Base-by-base conservation (phyloP, 2,888 invertebrate genomes). In the Drosophila buzzatii region DNA sequence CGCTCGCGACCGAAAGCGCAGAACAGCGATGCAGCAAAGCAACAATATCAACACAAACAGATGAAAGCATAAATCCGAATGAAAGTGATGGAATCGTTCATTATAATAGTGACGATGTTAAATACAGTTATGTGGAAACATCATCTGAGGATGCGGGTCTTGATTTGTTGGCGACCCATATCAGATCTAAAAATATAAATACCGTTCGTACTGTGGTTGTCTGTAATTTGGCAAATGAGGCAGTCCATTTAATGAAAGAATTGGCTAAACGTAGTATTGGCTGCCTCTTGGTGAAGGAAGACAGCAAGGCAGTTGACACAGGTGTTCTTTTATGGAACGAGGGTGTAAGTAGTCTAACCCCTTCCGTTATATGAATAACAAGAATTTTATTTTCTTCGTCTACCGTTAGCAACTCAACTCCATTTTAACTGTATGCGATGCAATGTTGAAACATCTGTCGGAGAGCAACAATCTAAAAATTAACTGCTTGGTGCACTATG, bases 141-240 rank as follows among this genome's bases (percentile, higher is more conserved):
- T 6, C 16, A 9, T 51, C 76, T 10, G 12, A 0, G 1, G 20
- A 20, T 6, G 20, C 10, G 1, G 47, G 42, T 6, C 35, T 44
- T 5, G 47, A 76, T 39, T 47, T 44, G 3, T 1, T 76, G 5
- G 59, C 64, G 3, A 7, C 44, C 9, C 16, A 39, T 42, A 52
- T 72, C n/a, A 49, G 67, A 56, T 31, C n/a, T 23, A 64, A 59
- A 33, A 61, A 76, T 45, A 65, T 76, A 3, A 76, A 64, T 44
- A 14, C 14, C 1, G 31, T 35, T 3, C 58, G 58, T 16, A 72
- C 68, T 35, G 68, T 58, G 20, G 20, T 76, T 1, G 41, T 72
- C 10, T 76, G 76, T 8, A 59, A 72, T 20, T 23, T 68, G 0
- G 12, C 68, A 0, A 12, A 45, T 0, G 68, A 64, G 18, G 67